Evolutionary conservation across 2,888 invertebrate genomes (phyloP).

Genomic region (Temnothorax unifasciatus): DNA sequence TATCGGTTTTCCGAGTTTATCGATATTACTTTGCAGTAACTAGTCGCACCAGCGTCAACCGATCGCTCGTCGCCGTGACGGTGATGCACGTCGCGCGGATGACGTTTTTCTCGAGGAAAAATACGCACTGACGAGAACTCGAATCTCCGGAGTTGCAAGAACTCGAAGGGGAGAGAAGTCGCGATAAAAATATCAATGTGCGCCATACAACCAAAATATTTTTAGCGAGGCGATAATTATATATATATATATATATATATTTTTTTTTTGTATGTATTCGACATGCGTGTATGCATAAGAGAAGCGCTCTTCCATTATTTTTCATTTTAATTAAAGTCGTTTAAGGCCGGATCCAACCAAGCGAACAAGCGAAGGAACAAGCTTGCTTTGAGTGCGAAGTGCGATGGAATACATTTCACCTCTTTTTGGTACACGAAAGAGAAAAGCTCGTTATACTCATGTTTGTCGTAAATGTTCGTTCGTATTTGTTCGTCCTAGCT

Average conservation of each 20-base stretch:
- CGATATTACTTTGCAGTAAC: constrained; percentile 37
- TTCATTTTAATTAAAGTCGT: constrained; percentile 14
- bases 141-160: constrained; percentile 28
- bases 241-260: background rate
- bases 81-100: constrained; percentile 6
- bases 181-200: constrained; percentile 51
- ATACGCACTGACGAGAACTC: constrained; percentile 21
- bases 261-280: background rate
- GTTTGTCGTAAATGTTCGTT: background rate
- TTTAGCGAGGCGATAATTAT: constrained; percentile 47
- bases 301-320: background rate
- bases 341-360: background rate
- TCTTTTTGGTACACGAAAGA: background rate
- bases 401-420: background rate
- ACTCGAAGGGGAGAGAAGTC: constrained; percentile 6
- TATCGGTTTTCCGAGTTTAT: constrained; percentile 45
- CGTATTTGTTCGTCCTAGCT: background rate
- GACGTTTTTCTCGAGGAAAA: constrained; percentile 42
- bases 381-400: background rate
- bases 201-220: constrained; percentile 45
- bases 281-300: background rate
- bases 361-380: background rate
- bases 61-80: constrained; percentile 26
- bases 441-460: background rate
- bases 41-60: constrained; percentile 28